Evolutionary conservation across 2,797 vertebrate genomes (phyloP).

Genomic region (Miichthys miiuy): DNA sequence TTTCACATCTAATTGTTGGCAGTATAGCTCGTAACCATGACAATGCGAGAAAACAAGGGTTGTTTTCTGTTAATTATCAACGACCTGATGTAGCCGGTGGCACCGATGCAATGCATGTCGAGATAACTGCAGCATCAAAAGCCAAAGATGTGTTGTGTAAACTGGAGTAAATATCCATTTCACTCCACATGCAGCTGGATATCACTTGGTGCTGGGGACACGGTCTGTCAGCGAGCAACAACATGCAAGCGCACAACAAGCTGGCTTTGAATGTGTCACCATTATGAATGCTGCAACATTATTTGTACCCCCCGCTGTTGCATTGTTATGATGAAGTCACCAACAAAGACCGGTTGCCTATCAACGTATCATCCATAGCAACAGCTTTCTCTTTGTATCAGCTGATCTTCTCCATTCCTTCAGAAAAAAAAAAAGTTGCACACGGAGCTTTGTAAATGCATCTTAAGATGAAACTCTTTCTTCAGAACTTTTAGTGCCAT

Average conservation of each 20-base stretch:
- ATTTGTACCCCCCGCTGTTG: constrained; percentile 49
- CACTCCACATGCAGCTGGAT: constrained; percentile 37
- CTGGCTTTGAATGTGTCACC: constrained; percentile 30
- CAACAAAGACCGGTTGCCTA: neutral
- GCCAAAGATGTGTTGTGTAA: constrained; percentile 15
- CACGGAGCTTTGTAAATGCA: constrained; percentile 1
- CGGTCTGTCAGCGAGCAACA: constrained; percentile 3
- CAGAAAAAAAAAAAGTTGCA: neutral
- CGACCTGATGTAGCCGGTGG: neutral
- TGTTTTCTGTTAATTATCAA: neutral
- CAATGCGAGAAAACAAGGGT: too few species aligned
- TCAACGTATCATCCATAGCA: constrained; percentile 22
- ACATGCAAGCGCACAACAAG: constrained; percentile 7
- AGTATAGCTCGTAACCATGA: neutral
- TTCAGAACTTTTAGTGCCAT: constrained; percentile 24
- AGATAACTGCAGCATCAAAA: constrained; percentile 30
- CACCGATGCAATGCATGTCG: neutral
- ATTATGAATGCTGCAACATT: constrained; percentile 24
- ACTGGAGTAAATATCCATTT: constrained; percentile 32
- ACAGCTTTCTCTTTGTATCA: neutral
- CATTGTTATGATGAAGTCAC: constrained; percentile 17
- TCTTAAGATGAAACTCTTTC: constrained; percentile 14
- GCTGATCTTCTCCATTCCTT: neutral
- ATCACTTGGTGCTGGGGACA: neutral
- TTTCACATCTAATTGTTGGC: neutral